These are phyloP conservation scores for Cephonodes hylas DNA, from an alignment of 2,888 invertebrate genomes.

Conservation along the genomic window DNA sequence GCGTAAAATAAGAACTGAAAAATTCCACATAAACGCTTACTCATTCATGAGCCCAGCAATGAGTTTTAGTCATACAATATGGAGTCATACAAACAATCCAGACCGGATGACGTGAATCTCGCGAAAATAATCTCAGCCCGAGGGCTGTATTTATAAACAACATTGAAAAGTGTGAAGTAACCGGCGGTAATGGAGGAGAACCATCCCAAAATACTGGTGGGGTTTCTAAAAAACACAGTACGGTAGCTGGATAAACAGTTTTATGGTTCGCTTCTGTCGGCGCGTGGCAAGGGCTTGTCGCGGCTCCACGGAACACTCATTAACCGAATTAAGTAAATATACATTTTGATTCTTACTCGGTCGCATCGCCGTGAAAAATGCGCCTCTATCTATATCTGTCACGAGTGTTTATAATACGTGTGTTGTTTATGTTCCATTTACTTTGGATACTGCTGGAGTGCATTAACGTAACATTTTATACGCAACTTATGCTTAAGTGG, in stretches of 20 bases:
- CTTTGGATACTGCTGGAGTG: background rate
- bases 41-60: conserved; percentile 48
- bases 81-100: conserved; percentile 63
- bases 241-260: conserved; percentile 30
- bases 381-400: conserved; percentile 10
- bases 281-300: conserved; percentile 15
- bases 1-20: conserved; percentile 14
- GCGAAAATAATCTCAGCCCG: conserved; percentile 62
- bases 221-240: conserved; percentile 29
- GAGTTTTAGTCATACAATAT: conserved; percentile 64
- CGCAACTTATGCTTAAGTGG: background rate
- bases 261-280: conserved; percentile 28
- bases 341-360: background rate
- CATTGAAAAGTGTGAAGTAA: conserved; percentile 49
- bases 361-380: conserved; percentile 3
- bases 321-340: conserved; percentile 16
- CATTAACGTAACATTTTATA: background rate
- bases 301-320: conserved; percentile 20
- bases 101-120: conserved; percentile 66
- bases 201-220: conserved; percentile 32
- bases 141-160: conserved; percentile 62
- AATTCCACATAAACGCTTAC: conserved; percentile 42
- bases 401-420: conserved; percentile 4
- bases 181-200: conserved; percentile 40
- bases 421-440: conserved; percentile 8